These are phyloP conservation scores for Lamprotornis superbus DNA, from an alignment of 2,113 vertebrate species.

Conservation along the genomic window DNA sequence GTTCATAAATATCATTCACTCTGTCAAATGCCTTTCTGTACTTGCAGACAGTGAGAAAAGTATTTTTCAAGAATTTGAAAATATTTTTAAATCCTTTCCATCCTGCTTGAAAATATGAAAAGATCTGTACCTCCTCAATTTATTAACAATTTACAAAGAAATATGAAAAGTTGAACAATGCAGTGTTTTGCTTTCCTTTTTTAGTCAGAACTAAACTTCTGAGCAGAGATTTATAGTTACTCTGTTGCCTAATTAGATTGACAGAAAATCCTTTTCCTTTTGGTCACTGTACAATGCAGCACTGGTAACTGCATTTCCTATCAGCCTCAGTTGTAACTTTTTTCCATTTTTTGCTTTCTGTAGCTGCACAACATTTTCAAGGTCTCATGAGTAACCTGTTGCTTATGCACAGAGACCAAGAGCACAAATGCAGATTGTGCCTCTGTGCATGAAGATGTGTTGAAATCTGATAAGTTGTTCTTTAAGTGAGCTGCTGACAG, in stretches of 20 bases:
- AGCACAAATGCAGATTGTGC: not conserved
- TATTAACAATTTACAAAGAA: not conserved
- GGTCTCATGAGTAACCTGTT: not conserved
- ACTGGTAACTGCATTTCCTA: not conserved
- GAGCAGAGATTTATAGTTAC: not conserved
- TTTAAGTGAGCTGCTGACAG: not conserved
- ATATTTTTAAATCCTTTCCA: not conserved
- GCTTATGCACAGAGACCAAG: accelerated
- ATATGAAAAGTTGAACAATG: not conserved
- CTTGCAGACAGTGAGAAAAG: not conserved
- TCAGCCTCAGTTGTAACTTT: not conserved
- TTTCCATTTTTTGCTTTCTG: not conserved
- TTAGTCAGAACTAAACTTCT: not conserved
- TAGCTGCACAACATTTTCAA: not conserved
- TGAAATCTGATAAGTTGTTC: not conserved
- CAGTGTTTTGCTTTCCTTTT: not conserved
- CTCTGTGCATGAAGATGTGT: not conserved
- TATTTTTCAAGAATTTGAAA: not conserved
- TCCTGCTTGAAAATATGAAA: not conserved
- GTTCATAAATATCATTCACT: not conserved
- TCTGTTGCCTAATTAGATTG: not conserved
- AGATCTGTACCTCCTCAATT: not conserved
- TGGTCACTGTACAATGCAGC: not conserved
- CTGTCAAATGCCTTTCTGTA: not conserved
- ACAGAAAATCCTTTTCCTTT: not conserved